Conservation (phyloP, 1,140 invertebrate genomes). For the Zaprionus taronus region DNA sequence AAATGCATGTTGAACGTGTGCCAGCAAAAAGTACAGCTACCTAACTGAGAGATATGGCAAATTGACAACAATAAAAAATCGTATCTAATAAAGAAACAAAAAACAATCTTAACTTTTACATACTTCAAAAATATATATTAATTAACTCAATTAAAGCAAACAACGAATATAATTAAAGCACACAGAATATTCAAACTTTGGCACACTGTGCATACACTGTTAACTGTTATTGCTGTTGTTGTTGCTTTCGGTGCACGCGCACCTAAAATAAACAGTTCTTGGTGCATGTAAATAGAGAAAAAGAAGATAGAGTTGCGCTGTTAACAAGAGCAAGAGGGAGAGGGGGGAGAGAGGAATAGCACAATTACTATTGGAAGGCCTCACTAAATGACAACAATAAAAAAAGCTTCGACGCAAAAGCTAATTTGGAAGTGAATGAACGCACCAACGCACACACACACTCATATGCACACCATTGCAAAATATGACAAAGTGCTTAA, state of each 20-base stretch:
- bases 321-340: slow-evolving; percentile 18
- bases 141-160: neutral
- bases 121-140: neutral
- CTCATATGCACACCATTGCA: slow-evolving; percentile 1
- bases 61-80: neutral
- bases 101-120: neutral
- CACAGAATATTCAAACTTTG: neutral
- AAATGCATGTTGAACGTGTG: slow-evolving; percentile 42
- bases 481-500: slow-evolving; percentile 21
- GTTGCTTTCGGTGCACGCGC: slow-evolving; percentile 30
- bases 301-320: slow-evolving; percentile 17
- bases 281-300: slow-evolving; percentile 64
- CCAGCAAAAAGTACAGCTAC: slow-evolving; percentile 11
- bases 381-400: slow-evolving; percentile 55
- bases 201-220: neutral
- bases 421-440: slow-evolving; percentile 60
- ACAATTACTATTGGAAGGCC: slow-evolving; percentile 52
- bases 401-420: slow-evolving; percentile 50
- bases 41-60: slow-evolving; percentile 1
- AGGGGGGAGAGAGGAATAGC: slow-evolving; percentile 12
- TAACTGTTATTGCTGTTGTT: slow-evolving; percentile 17
- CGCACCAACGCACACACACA: slow-evolving; percentile 28
- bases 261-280: slow-evolving; percentile 25
- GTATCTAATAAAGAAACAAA: neutral
- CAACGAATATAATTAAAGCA: neutral